A percentile compares a stretch with the other conserved stretches of the same genome.
Evolutionary conservation across 2,888 invertebrate species (phyloP).

Genomic region (Patella caerulea): DNA sequence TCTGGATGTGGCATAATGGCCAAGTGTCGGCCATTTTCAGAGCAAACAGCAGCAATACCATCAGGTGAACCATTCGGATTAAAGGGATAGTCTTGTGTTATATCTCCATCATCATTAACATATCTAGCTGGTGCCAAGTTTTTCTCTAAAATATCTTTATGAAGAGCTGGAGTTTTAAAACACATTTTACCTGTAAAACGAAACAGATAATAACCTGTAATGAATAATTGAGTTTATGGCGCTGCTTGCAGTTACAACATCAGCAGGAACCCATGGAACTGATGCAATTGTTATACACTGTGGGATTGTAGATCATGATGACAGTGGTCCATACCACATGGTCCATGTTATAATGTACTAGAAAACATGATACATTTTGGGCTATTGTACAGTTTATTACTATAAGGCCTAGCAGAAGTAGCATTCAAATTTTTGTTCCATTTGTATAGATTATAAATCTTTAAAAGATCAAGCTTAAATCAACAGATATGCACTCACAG

Average conservation of each 20-base stretch:
- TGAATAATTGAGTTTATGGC: background rate
- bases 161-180: slow-evolving; percentile 71
- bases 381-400: too few species aligned
- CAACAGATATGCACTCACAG: too few species aligned
- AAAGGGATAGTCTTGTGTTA: slow-evolving; percentile 83
- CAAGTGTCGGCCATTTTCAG: slow-evolving; percentile 90
- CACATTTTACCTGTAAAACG: slow-evolving; percentile 70
- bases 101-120: slow-evolving; percentile 83
- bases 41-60: slow-evolving; percentile 92
- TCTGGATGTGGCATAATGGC: slow-evolving; percentile 99
- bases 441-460: too few species aligned
- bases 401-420: too few species aligned
- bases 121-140: slow-evolving; percentile 85
- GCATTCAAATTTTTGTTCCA: too few species aligned
- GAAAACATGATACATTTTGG: too few species aligned
- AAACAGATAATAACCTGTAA: slow-evolving; percentile 9
- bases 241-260: background rate
- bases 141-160: slow-evolving; percentile 67
- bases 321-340: too few species aligned
- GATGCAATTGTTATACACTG: too few species aligned
- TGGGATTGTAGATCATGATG: too few species aligned
- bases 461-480: too few species aligned
- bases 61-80: slow-evolving; percentile 82
- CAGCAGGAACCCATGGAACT: too few species aligned
- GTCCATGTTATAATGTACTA: too few species aligned